These are phyloP conservation scores for Herpetotheres cachinnans DNA, from an alignment of 2,113 vertebrate species.

Conservation along the genomic window DNA sequence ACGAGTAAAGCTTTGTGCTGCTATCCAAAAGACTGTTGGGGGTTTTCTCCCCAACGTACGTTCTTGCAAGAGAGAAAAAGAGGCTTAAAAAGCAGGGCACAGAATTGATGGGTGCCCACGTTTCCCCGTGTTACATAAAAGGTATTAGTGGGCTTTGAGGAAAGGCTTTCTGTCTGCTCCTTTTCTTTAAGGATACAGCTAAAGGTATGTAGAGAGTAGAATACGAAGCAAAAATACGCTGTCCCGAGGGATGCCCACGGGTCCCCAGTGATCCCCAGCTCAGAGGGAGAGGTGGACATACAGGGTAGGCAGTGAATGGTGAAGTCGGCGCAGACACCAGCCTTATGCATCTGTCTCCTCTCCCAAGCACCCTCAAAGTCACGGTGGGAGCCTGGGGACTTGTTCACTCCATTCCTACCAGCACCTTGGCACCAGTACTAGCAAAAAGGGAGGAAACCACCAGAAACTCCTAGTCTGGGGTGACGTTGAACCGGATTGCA, in stretches of 20 bases:
- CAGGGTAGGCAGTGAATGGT: fast-evolving
- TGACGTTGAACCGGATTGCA: fast-evolving
- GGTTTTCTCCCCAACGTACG: fast-evolving
- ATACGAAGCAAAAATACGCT: fast-evolving
- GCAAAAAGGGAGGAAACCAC: not conserved
- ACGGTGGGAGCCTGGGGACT: not conserved
- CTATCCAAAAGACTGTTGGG: not conserved
- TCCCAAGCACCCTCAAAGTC: not conserved
- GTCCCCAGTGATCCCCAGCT: not conserved
- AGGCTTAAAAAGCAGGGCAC: not conserved
- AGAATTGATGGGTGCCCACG: fast-evolving
- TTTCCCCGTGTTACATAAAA: not conserved
- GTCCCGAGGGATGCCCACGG: fast-evolving
- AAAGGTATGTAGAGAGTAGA: not conserved
- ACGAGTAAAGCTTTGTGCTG: not conserved
- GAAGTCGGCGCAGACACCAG: fast-evolving
- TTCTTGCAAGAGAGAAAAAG: not conserved
- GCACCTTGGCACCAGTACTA: not conserved
- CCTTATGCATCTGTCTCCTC: not conserved
- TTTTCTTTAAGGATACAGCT: not conserved
- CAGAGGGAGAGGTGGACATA: not conserved
- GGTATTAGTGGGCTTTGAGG: not conserved
- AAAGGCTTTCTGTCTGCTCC: not conserved
- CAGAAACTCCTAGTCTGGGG: not conserved
- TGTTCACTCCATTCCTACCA: not conserved